Evolutionary conservation across 2,113 vertebrate species (phyloP).

Genomic region (Recurvirostra avosetta): DNA sequence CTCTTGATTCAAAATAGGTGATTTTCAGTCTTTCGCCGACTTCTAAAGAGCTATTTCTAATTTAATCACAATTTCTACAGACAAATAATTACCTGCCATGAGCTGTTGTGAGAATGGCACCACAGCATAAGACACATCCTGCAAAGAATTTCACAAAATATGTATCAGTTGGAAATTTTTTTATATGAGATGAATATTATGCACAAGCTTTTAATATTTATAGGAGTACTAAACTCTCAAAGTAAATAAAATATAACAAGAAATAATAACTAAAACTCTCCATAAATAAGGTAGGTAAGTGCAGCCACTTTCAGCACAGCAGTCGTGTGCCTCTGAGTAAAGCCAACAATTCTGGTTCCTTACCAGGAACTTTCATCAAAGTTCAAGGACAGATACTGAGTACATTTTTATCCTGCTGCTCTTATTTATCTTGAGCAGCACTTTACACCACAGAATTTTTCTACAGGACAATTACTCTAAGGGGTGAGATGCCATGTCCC

Average conservation of each 20-base stretch:
- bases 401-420: background rate
- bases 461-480: background rate
- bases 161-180: background rate
- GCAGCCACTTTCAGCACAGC: background rate
- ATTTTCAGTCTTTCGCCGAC: background rate
- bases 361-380: background rate
- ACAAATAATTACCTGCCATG: background rate
- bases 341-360: background rate
- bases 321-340: background rate
- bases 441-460: background rate
- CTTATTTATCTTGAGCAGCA: background rate
- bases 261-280: background rate
- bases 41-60: background rate
- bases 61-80: background rate
- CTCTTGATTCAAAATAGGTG: background rate
- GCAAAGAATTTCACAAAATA: background rate
- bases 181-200: background rate
- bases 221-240: background rate
- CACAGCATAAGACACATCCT: background rate
- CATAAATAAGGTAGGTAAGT: background rate
- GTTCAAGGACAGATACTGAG: background rate
- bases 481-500: background rate
- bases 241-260: background rate
- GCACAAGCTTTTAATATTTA: background rate
- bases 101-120: background rate